Base-by-base conservation (phyloP, 2,888 invertebrate genomes). In the Leptopterna dolabrata region DNA sequence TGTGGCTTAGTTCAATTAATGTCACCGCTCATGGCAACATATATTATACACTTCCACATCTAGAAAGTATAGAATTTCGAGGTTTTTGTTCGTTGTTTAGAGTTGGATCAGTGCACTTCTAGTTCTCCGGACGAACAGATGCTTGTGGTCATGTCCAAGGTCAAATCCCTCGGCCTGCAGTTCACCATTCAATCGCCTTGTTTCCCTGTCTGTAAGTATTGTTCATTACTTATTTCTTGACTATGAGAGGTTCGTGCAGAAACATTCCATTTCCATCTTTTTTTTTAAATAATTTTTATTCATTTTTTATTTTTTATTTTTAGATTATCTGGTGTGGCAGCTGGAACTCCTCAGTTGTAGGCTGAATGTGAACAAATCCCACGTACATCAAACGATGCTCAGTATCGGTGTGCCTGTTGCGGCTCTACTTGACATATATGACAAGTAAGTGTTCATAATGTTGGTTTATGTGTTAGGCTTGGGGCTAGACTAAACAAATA, bases 161-260 rank as follows among this genome's bases (percentile, higher is more conserved):
- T 98, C 63, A 95, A 95, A 90, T 92, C 94, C 0, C 93, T 98
- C 63, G 96, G 96, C 3, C 94, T 95, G 88, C 95, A 96, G 90
- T 98, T 97, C 91, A 94, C 95, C 27, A 94, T 95, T 89, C 96
- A 97, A 0, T 96, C 96, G 19, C 95, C 96, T 90, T 98, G 97
- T 91, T 97, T 98, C 91, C 98, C 98, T 1, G 92, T 97, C 71
- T 95, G 95, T 97, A 92, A 93, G 94, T 92, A 71, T 29, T 36
- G 36, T 55, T 45, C 29, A 55, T 51, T 87, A 7, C 36, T 36
- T 47, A 47, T 13, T 13, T 47, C 16, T 47, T 9, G 13, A 13
- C 13, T 16, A 13, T 2, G 47, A 7, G 70, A 27, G 55, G 2
- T 13, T 70, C 13, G 27, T 19, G 70, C 6, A 13, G 13, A 24